These are phyloP conservation scores for Halocynthia roretzi DNA, from an alignment of 23 tunicate genomes.

Conservation along the genomic window DNA sequence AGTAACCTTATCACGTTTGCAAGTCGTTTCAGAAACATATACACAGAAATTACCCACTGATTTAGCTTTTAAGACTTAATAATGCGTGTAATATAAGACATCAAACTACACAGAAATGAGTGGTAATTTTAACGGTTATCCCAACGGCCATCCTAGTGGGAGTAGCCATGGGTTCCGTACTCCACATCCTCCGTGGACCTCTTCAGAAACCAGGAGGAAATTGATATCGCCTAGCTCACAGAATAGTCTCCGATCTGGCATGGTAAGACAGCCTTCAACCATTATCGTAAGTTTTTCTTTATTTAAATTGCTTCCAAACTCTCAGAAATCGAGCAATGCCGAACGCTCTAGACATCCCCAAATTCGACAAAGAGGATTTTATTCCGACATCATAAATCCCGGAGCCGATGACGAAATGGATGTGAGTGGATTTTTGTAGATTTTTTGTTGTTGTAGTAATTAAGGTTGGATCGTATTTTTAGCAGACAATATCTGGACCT, in stretches of 20 bases:
- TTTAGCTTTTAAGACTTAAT: too few species aligned
- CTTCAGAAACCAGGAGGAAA: slow-evolving; percentile 33
- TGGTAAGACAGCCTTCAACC: background rate
- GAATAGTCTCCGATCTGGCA: slow-evolving; percentile 35
- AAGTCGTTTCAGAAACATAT: too few species aligned
- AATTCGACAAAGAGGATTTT: slow-evolving; percentile 77
- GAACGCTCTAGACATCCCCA: slow-evolving; percentile 32
- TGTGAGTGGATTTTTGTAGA: slow-evolving; percentile 26
- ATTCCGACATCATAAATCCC: slow-evolving; percentile 81
- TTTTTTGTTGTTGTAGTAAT: background rate
- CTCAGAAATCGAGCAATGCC: background rate
- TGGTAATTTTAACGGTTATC: slow-evolving; percentile 29
- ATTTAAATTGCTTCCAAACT: background rate
- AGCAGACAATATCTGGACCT: slow-evolving; percentile 60
- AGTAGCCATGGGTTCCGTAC: slow-evolving; percentile 35
- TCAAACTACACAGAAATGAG: slow-evolving; percentile 1
- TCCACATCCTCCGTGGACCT: slow-evolving; percentile 49
- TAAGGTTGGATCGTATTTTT: slow-evolving; percentile 5
- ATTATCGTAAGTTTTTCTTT: background rate
- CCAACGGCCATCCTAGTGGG: slow-evolving; percentile 33
- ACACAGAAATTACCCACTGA: too few species aligned
- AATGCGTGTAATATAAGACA: too few species aligned
- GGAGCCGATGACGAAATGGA: slow-evolving; percentile 51
- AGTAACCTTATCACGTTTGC: too few species aligned
- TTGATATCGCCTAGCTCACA: slow-evolving; percentile 36